A percentile compares a stretch with the other conserved stretches of the same genome.
Conservation (phyloP, 2,888 invertebrate genomes). For the Pachymerium ferrugineum region DNA sequence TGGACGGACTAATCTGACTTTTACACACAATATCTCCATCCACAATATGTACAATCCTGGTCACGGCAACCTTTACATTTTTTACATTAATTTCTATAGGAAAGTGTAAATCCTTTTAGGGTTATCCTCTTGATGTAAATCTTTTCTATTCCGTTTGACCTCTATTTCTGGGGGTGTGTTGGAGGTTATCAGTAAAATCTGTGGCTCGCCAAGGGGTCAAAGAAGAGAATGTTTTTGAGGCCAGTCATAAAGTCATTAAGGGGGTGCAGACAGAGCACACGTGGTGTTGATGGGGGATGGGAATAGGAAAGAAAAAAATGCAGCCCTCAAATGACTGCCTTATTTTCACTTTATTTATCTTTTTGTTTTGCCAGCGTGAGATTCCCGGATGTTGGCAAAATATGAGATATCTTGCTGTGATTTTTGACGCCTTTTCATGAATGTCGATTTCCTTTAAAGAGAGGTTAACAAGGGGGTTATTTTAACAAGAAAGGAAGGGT, state of each 20-base stretch:
- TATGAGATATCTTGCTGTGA: not conserved
- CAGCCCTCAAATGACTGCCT: not conserved
- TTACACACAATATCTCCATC: too few relatives aligned
- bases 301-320: not conserved
- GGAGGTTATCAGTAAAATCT: too few relatives aligned
- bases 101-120: too few relatives aligned
- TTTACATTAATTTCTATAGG: too few relatives aligned
- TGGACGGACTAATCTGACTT: too few relatives aligned
- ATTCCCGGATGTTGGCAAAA: not conserved
- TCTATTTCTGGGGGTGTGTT: too few relatives aligned
- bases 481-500: not conserved
- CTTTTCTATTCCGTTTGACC: too few relatives aligned
- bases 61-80: too few relatives aligned
- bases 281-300: not conserved
- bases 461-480: not conserved
- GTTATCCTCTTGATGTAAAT: too few relatives aligned
- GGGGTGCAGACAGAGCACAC: constrained; percentile 12
- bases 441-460: not conserved
- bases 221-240: not conserved
- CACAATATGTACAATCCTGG: too few relatives aligned
- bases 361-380: not conserved
- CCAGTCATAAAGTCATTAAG: constrained; percentile 11
- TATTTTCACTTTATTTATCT: not conserved
- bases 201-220: not conserved
- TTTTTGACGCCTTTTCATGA: constrained; percentile 1